These are phyloP conservation scores for Ophthalmolycus amberensis DNA, from an alignment of 2,113 vertebrate species.

Conservation along the genomic window DNA sequence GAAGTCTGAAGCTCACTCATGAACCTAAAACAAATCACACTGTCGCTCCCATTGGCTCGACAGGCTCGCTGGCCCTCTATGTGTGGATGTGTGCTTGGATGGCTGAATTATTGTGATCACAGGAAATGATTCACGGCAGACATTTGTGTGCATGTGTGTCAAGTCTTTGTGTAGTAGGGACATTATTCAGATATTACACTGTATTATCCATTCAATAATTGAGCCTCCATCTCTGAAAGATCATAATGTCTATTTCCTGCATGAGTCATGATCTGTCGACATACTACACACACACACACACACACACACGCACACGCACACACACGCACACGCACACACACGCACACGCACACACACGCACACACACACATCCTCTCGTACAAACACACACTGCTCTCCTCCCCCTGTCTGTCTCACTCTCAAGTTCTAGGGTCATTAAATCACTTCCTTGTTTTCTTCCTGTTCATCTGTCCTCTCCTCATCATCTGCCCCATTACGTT, in stretches of 20 bases:
- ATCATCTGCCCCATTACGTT: not conserved
- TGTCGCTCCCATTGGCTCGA: not conserved
- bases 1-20: not conserved
- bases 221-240: conserved; percentile 46
- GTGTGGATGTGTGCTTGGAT: conserved; percentile 21
- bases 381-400: conserved; percentile 12
- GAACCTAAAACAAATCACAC: not conserved
- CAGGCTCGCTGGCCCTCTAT: not conserved
- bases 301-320: conserved; percentile 19
- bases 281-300: conserved; percentile 21
- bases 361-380: not conserved
- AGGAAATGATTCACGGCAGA: conserved; percentile 56
- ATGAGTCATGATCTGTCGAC: conserved; percentile 57
- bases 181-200: conserved; percentile 47
- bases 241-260: conserved; percentile 57
- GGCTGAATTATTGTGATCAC: conserved; percentile 12
- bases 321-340: not conserved
- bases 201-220: conserved; percentile 45
- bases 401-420: not conserved
- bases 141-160: conserved; percentile 28
- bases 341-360: conserved; percentile 4
- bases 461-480: not conserved
- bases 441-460: conserved; percentile 9
- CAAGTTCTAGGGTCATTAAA: conserved; percentile 17
- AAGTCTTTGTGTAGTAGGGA: conserved; percentile 33